Conservation (phyloP, 2,797 vertebrate species). For the Enteromius argenteus region DNA sequence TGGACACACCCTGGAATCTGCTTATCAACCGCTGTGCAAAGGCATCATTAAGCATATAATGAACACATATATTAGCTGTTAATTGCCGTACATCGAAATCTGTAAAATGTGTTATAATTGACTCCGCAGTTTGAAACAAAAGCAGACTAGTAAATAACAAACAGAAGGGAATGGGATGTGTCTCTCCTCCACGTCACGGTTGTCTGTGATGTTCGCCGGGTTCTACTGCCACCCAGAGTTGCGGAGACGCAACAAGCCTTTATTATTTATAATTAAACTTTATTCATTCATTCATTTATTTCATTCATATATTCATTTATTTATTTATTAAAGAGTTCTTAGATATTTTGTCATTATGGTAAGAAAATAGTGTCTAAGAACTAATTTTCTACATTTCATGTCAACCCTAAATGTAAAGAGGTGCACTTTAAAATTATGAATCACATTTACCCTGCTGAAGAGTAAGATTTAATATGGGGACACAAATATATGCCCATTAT, state of each 20-base stretch:
- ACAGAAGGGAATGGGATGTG: background rate
- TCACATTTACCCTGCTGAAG: too few species aligned
- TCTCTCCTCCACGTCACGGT: constrained; percentile 25
- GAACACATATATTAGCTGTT: background rate
- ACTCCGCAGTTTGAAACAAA: background rate
- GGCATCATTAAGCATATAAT: constrained; percentile 9
- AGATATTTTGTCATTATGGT: too few species aligned
- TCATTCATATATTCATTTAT: background rate
- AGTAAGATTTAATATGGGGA: too few species aligned
- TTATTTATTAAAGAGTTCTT: too few species aligned
- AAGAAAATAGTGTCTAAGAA: too few species aligned
- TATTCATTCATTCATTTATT: too few species aligned
- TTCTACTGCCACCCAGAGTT: constrained; percentile 14
- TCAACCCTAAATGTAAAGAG: too few species aligned
- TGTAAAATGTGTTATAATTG: background rate
- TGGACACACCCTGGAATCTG: background rate
- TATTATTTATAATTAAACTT: too few species aligned
- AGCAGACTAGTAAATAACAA: constrained; percentile 7
- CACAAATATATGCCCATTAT: too few species aligned
- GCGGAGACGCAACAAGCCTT: background rate
- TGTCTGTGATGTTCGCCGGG: background rate
- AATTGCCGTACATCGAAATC: background rate
- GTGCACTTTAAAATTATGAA: too few species aligned
- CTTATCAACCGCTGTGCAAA: background rate
- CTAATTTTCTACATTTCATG: too few species aligned